Evolutionary conservation across 2,113 vertebrate species (phyloP).

Genomic region (Poicephalus gulielmi): DNA sequence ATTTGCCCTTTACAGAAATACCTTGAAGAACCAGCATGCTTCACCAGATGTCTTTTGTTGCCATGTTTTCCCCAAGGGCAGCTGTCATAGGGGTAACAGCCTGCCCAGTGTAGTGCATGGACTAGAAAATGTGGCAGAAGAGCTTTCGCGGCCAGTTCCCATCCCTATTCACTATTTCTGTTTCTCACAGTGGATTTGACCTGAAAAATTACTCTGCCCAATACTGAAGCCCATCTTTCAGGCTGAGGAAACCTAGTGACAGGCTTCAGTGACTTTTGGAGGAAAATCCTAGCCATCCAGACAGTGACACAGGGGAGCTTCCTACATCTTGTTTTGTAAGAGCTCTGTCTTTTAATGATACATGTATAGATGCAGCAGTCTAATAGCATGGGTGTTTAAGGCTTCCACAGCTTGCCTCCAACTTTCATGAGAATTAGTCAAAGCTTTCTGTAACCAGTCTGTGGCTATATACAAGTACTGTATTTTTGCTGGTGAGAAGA

Average conservation of each 20-base stretch:
- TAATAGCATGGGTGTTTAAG: neutral
- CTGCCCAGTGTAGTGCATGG: rapidly evolving
- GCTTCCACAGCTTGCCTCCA: neutral
- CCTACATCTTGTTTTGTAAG: neutral
- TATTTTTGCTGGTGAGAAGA: neutral
- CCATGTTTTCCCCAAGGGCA: neutral
- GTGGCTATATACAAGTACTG: neutral
- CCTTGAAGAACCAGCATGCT: neutral
- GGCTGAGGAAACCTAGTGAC: neutral
- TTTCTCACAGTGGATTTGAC: neutral
- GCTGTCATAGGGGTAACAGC: neutral
- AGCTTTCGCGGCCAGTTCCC: neutral
- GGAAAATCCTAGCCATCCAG: neutral
- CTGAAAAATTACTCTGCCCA: neutral
- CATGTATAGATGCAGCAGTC: neutral
- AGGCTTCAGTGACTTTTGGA: neutral
- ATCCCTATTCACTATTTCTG: neutral
- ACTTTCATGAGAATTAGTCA: neutral
- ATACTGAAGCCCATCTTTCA: neutral
- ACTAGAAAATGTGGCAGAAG: neutral
- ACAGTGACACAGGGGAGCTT: neutral
- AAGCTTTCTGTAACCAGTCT: neutral
- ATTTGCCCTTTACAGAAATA: neutral
- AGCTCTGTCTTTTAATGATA: neutral
- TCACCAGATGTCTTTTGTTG: neutral